phyloP scores from a whole-genome alignment of 2,797 vertebrate genomes.

The Chromis chromis region DNA sequence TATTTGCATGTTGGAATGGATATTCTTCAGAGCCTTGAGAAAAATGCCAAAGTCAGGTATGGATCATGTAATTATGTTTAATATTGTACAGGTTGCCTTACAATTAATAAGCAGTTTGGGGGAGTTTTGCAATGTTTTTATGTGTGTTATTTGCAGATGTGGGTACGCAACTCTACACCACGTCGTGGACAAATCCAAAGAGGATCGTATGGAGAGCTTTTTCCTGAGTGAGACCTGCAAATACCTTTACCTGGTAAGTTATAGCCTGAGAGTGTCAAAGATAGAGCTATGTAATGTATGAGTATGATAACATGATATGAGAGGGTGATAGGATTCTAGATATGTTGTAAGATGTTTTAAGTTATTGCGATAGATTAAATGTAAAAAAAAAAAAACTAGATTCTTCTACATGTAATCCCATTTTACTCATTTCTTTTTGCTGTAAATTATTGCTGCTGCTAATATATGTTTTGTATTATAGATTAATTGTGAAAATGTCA shows the following conservation, averaged over 20 bases:
- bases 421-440: too few species aligned
- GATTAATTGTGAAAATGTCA: too few species aligned
- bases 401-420: too few species aligned
- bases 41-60: conserved; percentile 96
- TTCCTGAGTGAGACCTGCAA: conserved; percentile 99
- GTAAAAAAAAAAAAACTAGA: too few species aligned
- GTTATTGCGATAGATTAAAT: too few species aligned
- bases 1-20: conserved; percentile 99
- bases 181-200: conserved; percentile 97
- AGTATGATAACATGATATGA: neutral
- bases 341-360: too few species aligned
- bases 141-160: conserved; percentile 84
- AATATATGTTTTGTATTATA: too few species aligned
- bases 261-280: neutral
- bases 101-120: too few species aligned
- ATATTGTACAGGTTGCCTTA: neutral
- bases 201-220: conserved; percentile 99
- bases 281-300: neutral
- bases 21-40: conserved; percentile 97
- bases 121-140: neutral
- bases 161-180: conserved; percentile 98
- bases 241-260: conserved; percentile 93
- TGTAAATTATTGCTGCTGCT: too few species aligned
- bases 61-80: conserved; percentile 39
- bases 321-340: too few species aligned